Evolutionary conservation across 2,888 invertebrate genomes (phyloP).

Genomic region (Aspidiotus rigidus): DNA sequence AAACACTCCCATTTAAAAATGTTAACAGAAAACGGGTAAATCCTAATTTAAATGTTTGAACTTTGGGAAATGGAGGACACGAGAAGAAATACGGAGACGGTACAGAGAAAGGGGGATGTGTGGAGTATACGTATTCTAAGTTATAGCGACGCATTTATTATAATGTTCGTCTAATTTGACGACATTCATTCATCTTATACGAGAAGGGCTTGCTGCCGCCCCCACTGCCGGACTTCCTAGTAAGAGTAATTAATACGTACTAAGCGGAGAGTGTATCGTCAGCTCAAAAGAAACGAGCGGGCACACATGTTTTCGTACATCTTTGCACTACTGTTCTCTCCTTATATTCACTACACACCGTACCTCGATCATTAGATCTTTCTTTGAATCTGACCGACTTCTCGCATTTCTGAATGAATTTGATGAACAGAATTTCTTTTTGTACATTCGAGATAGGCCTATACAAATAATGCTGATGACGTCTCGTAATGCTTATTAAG

Average conservation of each 20-base stretch:
- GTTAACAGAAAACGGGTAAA: conserved; percentile 21
- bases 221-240: conserved; percentile 23
- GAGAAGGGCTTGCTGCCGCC: neutral
- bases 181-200: conserved; percentile 29
- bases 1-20: conserved; percentile 31
- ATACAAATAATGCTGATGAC: too few relatives aligned
- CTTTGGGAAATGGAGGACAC: conserved; percentile 26
- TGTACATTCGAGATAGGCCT: too few relatives aligned
- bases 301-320: conserved; percentile 8
- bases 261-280: conserved; percentile 21
- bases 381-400: conserved; percentile 5
- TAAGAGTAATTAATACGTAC: conserved; percentile 19
- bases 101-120: too few relatives aligned
- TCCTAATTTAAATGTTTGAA: conserved; percentile 29
- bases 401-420: too few relatives aligned
- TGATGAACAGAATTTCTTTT: too few relatives aligned
- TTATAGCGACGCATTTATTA: conserved; percentile 25
- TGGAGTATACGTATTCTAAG: neutral
- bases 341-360: too few relatives aligned
- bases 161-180: conserved; percentile 32
- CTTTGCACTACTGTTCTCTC: neutral
- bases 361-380: neutral
- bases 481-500: too few relatives aligned
- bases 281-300: conserved; percentile 5
- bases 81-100: neutral